A percentile compares a stretch with the other conserved stretches of the same genome.
Conservation (phyloP, 2,113 vertebrate species). For the Numida meleagris region DNA sequence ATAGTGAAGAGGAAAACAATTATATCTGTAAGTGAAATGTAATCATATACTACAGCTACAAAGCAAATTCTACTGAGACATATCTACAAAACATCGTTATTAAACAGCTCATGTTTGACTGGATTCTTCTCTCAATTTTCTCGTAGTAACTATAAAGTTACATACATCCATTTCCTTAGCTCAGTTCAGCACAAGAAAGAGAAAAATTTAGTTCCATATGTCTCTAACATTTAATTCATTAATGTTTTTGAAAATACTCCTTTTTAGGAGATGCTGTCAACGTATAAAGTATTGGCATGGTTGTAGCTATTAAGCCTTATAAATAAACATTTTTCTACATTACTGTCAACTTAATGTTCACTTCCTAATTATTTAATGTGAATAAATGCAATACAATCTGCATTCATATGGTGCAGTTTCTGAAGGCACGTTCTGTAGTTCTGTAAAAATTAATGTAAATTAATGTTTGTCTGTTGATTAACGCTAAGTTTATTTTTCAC, state of each 20-base stretch:
- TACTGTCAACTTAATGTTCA: conserved; percentile 37
- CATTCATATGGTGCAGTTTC: conserved; percentile 1
- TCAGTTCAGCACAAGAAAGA: not conserved
- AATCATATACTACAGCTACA: not conserved
- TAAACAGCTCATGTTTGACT: not conserved
- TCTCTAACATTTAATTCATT: not conserved
- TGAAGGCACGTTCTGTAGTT: not conserved
- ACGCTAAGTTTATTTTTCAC: not conserved
- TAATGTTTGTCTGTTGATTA: conserved; percentile 3
- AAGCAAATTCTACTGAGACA: not conserved
- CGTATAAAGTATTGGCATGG: not conserved
- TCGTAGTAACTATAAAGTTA: not conserved
- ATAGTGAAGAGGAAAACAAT: not conserved
- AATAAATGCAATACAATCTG: conserved; percentile 26
- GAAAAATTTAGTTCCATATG: not conserved
- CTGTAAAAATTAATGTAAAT: conserved; percentile 36
- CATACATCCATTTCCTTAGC: not conserved
- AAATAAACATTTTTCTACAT: conserved; percentile 41
- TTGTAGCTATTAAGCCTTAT: conserved; percentile 17
- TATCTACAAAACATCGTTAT: not conserved
- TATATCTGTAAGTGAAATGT: not conserved
- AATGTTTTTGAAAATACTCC: not conserved
- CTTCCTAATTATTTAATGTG: conserved; percentile 57
- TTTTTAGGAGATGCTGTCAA: not conserved
- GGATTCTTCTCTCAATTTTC: not conserved